Evolutionary conservation across 2,113 vertebrate species (phyloP).

Genomic region (Serinus canaria): DNA sequence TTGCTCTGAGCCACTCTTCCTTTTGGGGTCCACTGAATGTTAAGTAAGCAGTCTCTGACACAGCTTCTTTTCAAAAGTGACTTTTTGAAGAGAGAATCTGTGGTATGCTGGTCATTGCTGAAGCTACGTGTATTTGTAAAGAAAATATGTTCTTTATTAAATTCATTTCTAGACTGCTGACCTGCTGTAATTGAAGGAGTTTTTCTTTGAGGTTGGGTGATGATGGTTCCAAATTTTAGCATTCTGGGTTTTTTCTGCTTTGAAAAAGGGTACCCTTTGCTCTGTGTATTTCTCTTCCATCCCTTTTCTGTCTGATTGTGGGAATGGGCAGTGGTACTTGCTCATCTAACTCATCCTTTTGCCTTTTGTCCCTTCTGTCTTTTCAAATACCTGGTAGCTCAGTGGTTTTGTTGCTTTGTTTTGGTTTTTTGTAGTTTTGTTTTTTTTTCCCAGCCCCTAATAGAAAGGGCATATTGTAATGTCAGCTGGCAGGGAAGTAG

Average conservation of each 20-base stretch:
- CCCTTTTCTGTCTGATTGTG: not conserved
- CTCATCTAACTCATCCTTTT: not conserved
- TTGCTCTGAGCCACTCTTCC: not conserved
- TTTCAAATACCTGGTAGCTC: not conserved
- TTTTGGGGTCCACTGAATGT: not conserved
- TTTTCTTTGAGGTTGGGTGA: not conserved
- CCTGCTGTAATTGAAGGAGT: not conserved
- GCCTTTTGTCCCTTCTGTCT: not conserved
- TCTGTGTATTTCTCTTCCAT: not conserved
- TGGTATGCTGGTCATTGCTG: not conserved
- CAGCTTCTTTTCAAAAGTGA: not conserved
- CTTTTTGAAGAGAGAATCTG: not conserved
- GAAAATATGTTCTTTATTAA: not conserved
- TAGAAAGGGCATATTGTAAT: not conserved
- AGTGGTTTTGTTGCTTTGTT: not conserved
- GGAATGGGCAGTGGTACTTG: not conserved
- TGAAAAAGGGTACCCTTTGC: not conserved
- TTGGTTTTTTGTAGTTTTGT: not conserved
- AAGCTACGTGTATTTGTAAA: not conserved
- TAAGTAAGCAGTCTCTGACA: not conserved
- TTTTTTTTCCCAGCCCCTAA: not conserved
- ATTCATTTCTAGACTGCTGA: not conserved
- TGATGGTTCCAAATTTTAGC: not conserved
- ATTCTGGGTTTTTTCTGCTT: fast-evolving
- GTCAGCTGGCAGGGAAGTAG: not conserved